Evolutionary conservation across 2,113 vertebrate genomes (phyloP).

Genomic region (Dipodomys ordii): DNA sequence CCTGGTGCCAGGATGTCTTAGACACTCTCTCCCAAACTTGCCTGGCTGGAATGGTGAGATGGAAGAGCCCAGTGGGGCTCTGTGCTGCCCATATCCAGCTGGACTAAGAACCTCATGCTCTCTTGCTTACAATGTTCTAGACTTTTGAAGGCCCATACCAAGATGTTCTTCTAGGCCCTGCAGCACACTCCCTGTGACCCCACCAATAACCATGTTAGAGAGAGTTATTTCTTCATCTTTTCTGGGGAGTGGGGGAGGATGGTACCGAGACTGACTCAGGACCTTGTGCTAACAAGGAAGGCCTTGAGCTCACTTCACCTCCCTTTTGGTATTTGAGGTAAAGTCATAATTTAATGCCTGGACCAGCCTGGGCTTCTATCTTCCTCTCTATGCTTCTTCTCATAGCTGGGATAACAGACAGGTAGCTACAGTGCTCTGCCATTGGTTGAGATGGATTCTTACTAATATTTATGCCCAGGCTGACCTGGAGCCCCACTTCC

Average conservation of each 20-base stretch:
- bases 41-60: fast-evolving
- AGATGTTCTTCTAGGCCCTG: background rate
- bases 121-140: background rate
- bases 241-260: too few species aligned
- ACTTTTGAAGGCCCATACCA: background rate
- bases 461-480: too few species aligned
- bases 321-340: too few species aligned
- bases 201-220: background rate
- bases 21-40: background rate
- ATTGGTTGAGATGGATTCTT: too few species aligned
- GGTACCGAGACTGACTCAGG: too few species aligned
- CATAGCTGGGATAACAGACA: too few species aligned
- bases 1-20: background rate
- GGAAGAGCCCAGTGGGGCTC: background rate
- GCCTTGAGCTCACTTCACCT: too few species aligned
- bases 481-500: too few species aligned
- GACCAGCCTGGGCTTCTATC: too few species aligned
- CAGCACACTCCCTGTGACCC: background rate
- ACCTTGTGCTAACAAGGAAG: too few species aligned
- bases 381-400: too few species aligned
- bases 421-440: background rate
- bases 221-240: background rate
- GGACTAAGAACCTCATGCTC: background rate
- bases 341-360: too few species aligned
- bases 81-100: fast-evolving